phyloP scores from a whole-genome alignment of 2,888 invertebrate species.

The Subacronicta megacephala region DNA sequence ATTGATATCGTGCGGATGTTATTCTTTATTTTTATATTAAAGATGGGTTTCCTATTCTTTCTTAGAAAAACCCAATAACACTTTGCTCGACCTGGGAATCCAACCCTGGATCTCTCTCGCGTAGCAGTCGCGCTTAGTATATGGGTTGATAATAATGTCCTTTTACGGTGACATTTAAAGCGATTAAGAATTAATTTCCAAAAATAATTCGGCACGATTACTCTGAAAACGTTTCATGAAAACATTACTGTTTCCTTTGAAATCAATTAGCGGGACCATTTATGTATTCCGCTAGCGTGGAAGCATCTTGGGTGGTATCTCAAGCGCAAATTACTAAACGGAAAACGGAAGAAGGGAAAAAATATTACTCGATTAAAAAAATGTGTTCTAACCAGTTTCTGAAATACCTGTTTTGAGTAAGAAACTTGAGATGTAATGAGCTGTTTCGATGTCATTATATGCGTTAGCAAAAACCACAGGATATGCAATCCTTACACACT shows the following conservation, averaged over 20 bases:
- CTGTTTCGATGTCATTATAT: neutral
- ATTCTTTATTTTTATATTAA: no score
- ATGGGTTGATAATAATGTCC: no score
- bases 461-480: neutral
- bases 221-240: neutral
- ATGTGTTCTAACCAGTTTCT: neutral
- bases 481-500: neutral
- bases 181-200: no score
- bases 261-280: conserved; percentile 20
- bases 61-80: no score
- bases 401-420: neutral
- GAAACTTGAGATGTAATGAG: neutral
- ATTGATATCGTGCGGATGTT: no score
- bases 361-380: neutral
- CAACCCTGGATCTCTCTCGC: no score
- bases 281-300: conserved; percentile 25
- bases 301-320: conserved; percentile 13
- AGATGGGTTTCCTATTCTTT: no score
- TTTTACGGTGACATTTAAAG: no score
- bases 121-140: no score
- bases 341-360: no score
- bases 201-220: neutral
- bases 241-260: neutral
- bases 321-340: neutral
- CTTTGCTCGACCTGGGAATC: no score